A percentile compares a stretch with the other conserved stretches of the same genome.
These are phyloP conservation scores for Callinectes sapidus DNA, from an alignment of 2,888 invertebrate genomes.

Conservation along the genomic window DNA sequence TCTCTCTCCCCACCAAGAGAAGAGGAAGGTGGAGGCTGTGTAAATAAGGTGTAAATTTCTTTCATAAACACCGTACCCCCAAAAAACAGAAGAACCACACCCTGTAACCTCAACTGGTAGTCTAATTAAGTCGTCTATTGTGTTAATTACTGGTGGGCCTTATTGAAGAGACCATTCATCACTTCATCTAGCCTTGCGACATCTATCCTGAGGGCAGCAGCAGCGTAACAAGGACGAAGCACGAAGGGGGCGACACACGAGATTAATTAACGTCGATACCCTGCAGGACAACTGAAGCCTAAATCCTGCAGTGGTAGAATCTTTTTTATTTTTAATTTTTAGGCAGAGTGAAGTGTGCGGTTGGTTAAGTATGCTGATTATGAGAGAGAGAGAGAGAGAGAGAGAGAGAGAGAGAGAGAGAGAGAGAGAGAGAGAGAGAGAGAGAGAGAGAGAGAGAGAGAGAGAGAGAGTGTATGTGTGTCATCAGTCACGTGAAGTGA, in stretches of 20 bases:
- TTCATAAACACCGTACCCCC: not conserved
- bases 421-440: not conserved
- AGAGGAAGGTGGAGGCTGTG: not conserved
- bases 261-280: not conserved
- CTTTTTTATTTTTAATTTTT: not conserved
- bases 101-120: not conserved
- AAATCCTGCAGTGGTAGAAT: not conserved
- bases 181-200: not conserved
- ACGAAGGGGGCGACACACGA: not conserved
- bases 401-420: slow-evolving; percentile 40
- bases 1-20: slow-evolving; percentile 2
- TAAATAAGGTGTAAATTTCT: not conserved
- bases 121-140: not conserved
- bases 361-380: too few species aligned
- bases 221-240: not conserved
- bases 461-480: not conserved
- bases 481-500: slow-evolving; percentile 47
- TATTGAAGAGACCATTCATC: not conserved
- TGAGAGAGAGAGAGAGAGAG: not conserved
- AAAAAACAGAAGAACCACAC: not conserved
- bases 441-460: slow-evolving; percentile 38
- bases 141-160: not conserved
- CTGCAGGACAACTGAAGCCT: not conserved
- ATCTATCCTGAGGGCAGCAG: not conserved
- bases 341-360: not conserved